These are phyloP conservation scores for Haplotaxodon microlepis DNA, from an alignment of 2,113 vertebrate genomes.

Conservation along the genomic window DNA sequence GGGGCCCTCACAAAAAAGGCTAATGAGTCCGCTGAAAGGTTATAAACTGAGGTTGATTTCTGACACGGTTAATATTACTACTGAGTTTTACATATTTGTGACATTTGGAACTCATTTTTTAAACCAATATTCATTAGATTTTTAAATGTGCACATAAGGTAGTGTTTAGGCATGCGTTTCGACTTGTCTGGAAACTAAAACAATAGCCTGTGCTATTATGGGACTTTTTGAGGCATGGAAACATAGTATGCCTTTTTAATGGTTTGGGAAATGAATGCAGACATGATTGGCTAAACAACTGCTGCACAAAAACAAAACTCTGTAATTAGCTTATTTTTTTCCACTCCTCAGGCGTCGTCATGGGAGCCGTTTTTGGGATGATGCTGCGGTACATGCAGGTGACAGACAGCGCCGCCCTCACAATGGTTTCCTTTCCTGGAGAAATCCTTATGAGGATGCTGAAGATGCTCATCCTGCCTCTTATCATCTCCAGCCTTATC, in stretches of 20 bases:
- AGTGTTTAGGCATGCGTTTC: background rate
- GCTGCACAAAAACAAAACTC: background rate
- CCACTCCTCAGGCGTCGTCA: constrained; percentile 68
- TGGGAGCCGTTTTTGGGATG: constrained; percentile 71
- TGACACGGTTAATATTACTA: background rate
- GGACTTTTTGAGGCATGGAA: background rate
- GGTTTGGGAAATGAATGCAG: background rate
- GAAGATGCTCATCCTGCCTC: constrained; percentile 82
- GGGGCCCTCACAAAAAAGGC: background rate
- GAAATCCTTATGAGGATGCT: constrained; percentile 84
- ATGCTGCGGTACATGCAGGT: constrained; percentile 69
- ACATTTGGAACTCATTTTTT: background rate
- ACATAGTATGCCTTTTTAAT: background rate
- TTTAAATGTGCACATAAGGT: background rate
- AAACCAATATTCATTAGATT: background rate
- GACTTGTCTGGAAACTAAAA: background rate
- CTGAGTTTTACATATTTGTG: background rate
- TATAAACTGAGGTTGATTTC: background rate
- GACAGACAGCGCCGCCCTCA: constrained; percentile 54
- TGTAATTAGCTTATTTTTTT: background rate
- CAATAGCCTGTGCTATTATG: background rate
- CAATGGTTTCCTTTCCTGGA: constrained; percentile 78
- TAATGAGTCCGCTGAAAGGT: background rate
- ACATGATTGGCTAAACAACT: background rate
- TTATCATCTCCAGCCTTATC: constrained; percentile 83